Evolutionary conservation across 1,140 invertebrate species (phyloP).

Genomic region (Micrasema longulum): DNA sequence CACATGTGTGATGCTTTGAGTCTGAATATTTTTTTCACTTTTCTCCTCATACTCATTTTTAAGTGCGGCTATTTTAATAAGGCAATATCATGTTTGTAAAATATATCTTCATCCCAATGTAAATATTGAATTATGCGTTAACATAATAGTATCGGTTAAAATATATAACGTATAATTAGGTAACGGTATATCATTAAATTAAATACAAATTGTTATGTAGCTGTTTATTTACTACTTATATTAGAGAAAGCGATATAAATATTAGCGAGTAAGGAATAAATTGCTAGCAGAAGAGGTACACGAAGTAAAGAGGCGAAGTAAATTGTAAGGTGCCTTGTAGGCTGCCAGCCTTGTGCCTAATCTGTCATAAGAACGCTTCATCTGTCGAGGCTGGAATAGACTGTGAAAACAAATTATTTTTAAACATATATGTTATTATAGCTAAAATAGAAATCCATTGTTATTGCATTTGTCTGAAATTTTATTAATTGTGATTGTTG

Average conservation of each 20-base stretch:
- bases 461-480: slow-evolving; percentile 54
- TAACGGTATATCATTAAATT: slow-evolving; percentile 24
- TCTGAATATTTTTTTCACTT: slow-evolving; percentile 43
- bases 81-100: slow-evolving; percentile 32
- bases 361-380: slow-evolving; percentile 61
- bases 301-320: slow-evolving; percentile 53
- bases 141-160: slow-evolving; percentile 22
- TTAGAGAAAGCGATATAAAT: slow-evolving; percentile 50
- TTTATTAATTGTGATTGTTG: slow-evolving; percentile 54
- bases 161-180: slow-evolving; percentile 28
- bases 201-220: slow-evolving; percentile 40
- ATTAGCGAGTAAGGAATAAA: slow-evolving; percentile 48
- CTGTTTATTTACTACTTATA: slow-evolving; percentile 44
- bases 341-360: slow-evolving; percentile 69
- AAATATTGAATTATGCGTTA: slow-evolving; percentile 26
- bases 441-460: slow-evolving; percentile 53
- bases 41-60: slow-evolving; percentile 35
- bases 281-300: slow-evolving; percentile 20
- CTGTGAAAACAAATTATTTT: slow-evolving; percentile 51
- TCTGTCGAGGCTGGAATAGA: slow-evolving; percentile 54
- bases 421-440: slow-evolving; percentile 51
- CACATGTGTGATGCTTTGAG: slow-evolving; percentile 47
- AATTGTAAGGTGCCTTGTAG: slow-evolving; percentile 70
- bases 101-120: slow-evolving; percentile 18
- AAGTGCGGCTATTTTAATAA: slow-evolving; percentile 33